Conservation (phyloP, 2,113 vertebrate species). For the Mus spicilegus region DNA sequence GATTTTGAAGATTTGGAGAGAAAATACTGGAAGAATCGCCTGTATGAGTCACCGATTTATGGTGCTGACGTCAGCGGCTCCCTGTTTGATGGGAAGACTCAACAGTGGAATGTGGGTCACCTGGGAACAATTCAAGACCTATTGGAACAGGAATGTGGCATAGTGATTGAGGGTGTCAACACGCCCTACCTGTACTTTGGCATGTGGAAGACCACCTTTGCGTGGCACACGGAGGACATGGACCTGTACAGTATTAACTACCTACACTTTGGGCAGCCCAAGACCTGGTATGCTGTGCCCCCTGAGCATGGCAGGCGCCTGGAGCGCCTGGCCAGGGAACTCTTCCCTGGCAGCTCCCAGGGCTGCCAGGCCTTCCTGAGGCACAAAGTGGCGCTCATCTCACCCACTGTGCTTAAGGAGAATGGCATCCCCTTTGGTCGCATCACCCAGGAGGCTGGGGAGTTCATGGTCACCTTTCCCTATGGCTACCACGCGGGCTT, state of each 20-base stretch:
- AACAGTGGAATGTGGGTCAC: conserved; percentile 41
- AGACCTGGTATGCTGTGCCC: conserved; percentile 74
- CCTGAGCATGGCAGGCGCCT: conserved; percentile 61
- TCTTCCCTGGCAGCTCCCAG: conserved; percentile 51
- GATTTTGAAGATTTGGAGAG: conserved; percentile 67
- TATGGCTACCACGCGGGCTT: conserved; percentile 75
- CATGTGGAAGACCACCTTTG: conserved; percentile 74
- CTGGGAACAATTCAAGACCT: conserved; percentile 72
- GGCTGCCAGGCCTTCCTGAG: conserved; percentile 71
- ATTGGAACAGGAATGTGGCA: conserved; percentile 55
- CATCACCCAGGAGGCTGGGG: conserved; percentile 71
- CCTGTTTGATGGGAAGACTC: conserved; percentile 55
- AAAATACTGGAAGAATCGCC: conserved; percentile 71
- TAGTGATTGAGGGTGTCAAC: conserved; percentile 74
- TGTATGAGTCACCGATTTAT: conserved; percentile 49
- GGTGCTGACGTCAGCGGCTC: conserved; percentile 73
- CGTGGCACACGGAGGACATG: conserved; percentile 78
- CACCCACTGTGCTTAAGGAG: conserved; percentile 42
- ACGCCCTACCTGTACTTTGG: conserved; percentile 74
- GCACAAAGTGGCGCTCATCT: conserved; percentile 76
- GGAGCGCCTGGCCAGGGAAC: conserved; percentile 69
- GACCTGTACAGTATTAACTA: conserved; percentile 77
- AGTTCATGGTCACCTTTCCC: conserved; percentile 80
- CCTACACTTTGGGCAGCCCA: conserved; percentile 76
- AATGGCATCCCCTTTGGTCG: conserved; percentile 60